These are phyloP conservation scores for Zaprionus obscuricornis DNA, from an alignment of 2,888 invertebrate genomes.

Conservation along the genomic window DNA sequence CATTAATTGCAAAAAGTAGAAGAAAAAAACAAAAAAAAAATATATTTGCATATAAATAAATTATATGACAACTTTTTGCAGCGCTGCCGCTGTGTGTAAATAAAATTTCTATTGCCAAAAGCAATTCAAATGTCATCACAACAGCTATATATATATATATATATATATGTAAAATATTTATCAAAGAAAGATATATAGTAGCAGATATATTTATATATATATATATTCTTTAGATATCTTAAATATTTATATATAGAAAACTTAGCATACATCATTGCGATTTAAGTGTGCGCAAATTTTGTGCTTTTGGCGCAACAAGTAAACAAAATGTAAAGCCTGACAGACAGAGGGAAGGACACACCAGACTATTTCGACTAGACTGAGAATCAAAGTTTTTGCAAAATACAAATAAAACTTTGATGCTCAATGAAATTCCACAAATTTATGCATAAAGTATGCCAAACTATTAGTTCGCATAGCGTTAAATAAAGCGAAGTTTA, in stretches of 20 bases:
- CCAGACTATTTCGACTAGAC: neutral
- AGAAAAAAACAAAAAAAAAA: constrained; percentile 24
- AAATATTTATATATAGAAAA: constrained; percentile 6
- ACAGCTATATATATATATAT: constrained; percentile 1
- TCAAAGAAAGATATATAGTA: neutral
- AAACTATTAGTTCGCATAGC: no score
- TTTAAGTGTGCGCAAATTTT: constrained; percentile 62
- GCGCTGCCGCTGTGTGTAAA: no score
- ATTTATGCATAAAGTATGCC: no score
- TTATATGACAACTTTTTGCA: constrained; percentile 26
- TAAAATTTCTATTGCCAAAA: constrained; percentile 32
- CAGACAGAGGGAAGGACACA: neutral
- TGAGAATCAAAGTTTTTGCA: no score
- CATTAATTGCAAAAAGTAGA: constrained; percentile 47
- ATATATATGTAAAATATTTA: constrained; percentile 1
- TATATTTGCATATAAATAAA: constrained; percentile 25
- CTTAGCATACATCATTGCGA: constrained; percentile 54
- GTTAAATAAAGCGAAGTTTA: no score
- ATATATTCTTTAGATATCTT: no score
- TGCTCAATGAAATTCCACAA: neutral
- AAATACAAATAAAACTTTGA: no score
- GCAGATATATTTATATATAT: neutral
- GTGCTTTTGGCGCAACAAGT: constrained; percentile 35
- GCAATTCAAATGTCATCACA: constrained; percentile 40
- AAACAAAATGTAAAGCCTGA: constrained; percentile 57